A percentile compares a stretch with the other conserved stretches of the same genome.
Conservation (phyloP, 2,797 vertebrate genomes). For the Euthynnus affinis region DNA sequence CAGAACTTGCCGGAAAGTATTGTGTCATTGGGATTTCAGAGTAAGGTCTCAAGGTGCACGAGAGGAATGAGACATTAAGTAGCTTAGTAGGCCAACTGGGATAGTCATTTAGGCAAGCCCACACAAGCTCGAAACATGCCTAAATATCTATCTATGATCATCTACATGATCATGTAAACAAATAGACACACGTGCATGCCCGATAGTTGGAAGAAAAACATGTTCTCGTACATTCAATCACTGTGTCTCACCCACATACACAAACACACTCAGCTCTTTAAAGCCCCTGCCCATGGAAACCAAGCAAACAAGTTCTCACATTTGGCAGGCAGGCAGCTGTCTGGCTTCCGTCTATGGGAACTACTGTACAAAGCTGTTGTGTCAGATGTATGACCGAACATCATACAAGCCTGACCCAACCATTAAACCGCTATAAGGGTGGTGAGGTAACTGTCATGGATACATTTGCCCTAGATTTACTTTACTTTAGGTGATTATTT, state of each 20-base stretch:
- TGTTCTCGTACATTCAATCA: background rate
- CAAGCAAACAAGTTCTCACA: constrained; percentile 62
- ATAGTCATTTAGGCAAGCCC: constrained; percentile 15
- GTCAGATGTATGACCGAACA: constrained; percentile 43
- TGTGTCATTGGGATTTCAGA: constrained; percentile 58
- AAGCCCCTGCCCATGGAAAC: constrained; percentile 49
- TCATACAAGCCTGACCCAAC: constrained; percentile 26
- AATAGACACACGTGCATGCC: constrained; percentile 17
- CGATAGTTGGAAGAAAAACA: background rate
- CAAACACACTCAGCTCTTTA: constrained; percentile 1
- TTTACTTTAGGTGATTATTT: background rate
- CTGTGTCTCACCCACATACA: background rate
- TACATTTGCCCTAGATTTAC: constrained; percentile 23
- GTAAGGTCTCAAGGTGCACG: constrained; percentile 14
- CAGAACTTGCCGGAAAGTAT: constrained; percentile 48
- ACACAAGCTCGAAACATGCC: background rate
- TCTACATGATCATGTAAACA: background rate
- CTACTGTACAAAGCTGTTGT: constrained; percentile 37
- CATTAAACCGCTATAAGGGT: constrained; percentile 1
- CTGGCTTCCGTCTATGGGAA: constrained; percentile 38
- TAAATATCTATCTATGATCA: too few species aligned
- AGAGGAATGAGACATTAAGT: constrained; percentile 32
- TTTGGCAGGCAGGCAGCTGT: constrained; percentile 22
- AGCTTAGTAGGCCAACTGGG: constrained; percentile 24
- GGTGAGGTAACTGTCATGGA: constrained; percentile 34